A percentile compares a stretch with the other conserved stretches of the same genome.
Conservation (phyloP, 2,888 invertebrate genomes). For the Xestia c-nigrum region DNA sequence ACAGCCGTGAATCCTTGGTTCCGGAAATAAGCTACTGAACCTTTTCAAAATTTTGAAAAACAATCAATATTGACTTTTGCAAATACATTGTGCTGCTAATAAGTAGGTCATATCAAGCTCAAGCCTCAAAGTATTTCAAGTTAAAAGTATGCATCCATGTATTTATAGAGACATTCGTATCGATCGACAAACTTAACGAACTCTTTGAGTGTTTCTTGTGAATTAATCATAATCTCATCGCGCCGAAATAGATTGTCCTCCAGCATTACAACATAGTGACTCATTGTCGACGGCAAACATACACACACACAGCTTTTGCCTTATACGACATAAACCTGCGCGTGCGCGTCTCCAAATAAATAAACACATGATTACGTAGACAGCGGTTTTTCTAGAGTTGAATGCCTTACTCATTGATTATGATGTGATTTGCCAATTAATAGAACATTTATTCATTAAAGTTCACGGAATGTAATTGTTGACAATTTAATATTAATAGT, state of each 20-base stretch:
- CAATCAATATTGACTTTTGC: not conserved
- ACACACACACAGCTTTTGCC: conserved; percentile 80
- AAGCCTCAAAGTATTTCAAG: conserved; percentile 1
- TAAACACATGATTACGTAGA: conserved; percentile 81
- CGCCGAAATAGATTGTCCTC: conserved; percentile 88
- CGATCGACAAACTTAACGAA: conserved; percentile 62
- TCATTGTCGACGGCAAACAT: conserved; percentile 83
- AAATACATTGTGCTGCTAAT: not conserved
- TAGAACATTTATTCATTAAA: conserved; percentile 77
- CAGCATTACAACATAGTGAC: conserved; percentile 85
- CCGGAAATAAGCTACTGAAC: not conserved
- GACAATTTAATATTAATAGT: conserved; percentile 61
- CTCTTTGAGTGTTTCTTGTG: conserved; percentile 69
- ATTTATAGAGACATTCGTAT: conserved; percentile 31
- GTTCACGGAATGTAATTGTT: conserved; percentile 76
- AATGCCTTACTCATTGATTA: conserved; percentile 78
- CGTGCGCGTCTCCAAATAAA: conserved; percentile 80
- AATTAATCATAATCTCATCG: conserved; percentile 86
- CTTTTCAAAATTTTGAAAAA: not conserved
- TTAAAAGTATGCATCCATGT: conserved; percentile 10
- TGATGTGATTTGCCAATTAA: conserved; percentile 78
- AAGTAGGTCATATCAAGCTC: conserved; percentile 30
- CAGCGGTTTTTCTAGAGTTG: conserved; percentile 89
- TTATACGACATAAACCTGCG: conserved; percentile 77
- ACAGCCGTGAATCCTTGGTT: not conserved